Evolutionary conservation across 2,888 invertebrate species (phyloP).

Genomic region (Heliconius charithonia): DNA sequence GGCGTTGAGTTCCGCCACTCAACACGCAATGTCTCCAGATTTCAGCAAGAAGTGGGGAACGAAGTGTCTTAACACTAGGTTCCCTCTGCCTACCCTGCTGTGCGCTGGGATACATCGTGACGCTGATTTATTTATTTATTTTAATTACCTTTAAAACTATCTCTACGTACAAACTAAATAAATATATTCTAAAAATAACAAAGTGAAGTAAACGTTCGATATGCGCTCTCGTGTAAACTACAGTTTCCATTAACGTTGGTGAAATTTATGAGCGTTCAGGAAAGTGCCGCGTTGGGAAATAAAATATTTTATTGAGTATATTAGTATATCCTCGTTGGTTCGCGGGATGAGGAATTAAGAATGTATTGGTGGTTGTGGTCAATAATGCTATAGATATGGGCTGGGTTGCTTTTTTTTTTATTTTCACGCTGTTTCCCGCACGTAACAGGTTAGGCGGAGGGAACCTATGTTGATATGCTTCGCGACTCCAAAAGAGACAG

Average conservation of each 20-base stretch:
- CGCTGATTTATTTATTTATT: too few relatives aligned
- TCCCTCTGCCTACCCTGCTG: too few relatives aligned
- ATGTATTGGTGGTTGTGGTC: background rate
- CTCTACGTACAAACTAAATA: background rate
- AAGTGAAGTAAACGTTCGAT: slow-evolving; percentile 4
- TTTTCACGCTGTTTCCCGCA: background rate
- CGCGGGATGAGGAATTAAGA: slow-evolving; percentile 11
- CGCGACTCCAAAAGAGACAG: too few relatives aligned
- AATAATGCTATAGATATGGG: too few relatives aligned
- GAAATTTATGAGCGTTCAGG: slow-evolving; percentile 22
- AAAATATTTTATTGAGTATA: slow-evolving; percentile 21
- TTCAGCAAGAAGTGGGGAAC: too few relatives aligned
- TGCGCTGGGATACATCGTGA: too few relatives aligned
- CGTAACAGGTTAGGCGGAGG: too few relatives aligned
- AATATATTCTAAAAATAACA: background rate
- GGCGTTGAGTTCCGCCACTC: too few relatives aligned
- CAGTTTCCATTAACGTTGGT: slow-evolving; percentile 26
- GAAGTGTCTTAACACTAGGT: too few relatives aligned
- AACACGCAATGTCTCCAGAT: too few relatives aligned
- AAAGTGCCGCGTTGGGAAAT: slow-evolving; percentile 25
- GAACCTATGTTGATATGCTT: too few relatives aligned
- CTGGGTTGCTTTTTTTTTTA: too few relatives aligned
- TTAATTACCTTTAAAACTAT: background rate
- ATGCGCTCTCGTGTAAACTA: slow-evolving; percentile 27
- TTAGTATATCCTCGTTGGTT: slow-evolving; percentile 2